Evolutionary conservation across 1,140 invertebrate species (phyloP).

Genomic region (Orussus abietinus): DNA sequence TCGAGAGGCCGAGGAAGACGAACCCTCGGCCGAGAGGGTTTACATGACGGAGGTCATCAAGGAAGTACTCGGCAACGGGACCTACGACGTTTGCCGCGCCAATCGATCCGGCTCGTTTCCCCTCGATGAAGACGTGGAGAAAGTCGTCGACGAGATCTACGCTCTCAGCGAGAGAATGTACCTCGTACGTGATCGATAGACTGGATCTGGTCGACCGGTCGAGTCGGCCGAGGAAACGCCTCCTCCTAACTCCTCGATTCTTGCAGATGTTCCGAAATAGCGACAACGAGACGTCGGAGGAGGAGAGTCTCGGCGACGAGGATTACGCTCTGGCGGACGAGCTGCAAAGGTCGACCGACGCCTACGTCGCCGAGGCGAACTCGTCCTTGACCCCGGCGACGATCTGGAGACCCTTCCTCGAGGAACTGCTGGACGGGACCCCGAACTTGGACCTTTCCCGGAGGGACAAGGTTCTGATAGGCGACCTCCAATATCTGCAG

Average conservation of each 20-base stretch:
- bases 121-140: conserved; percentile 45
- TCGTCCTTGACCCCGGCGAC: conserved; percentile 45
- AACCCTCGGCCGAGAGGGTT: conserved; percentile 34
- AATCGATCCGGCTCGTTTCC: conserved; percentile 31
- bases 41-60: conserved; percentile 53
- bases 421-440: conserved; percentile 57
- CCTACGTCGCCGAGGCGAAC: conserved; percentile 50
- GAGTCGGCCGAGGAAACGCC: background rate
- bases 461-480: conserved; percentile 58
- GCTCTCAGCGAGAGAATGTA: conserved; percentile 52
- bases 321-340: conserved; percentile 59
- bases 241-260: conserved; percentile 7
- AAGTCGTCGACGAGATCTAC: conserved; percentile 50
- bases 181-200: conserved; percentile 41
- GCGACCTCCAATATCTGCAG: conserved; percentile 62
- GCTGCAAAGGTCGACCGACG: conserved; percentile 61
- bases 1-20: conserved; percentile 18
- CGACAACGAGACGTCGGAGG: conserved; percentile 53
- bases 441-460: conserved; percentile 53
- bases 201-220: background rate
- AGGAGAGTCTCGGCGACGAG: conserved; percentile 53
- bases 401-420: conserved; percentile 63
- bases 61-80: conserved; percentile 47
- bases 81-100: conserved; percentile 21
- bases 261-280: conserved; percentile 50